These are phyloP conservation scores for Tachysurus vachellii DNA, from an alignment of 2,113 vertebrate species.

Conservation along the genomic window DNA sequence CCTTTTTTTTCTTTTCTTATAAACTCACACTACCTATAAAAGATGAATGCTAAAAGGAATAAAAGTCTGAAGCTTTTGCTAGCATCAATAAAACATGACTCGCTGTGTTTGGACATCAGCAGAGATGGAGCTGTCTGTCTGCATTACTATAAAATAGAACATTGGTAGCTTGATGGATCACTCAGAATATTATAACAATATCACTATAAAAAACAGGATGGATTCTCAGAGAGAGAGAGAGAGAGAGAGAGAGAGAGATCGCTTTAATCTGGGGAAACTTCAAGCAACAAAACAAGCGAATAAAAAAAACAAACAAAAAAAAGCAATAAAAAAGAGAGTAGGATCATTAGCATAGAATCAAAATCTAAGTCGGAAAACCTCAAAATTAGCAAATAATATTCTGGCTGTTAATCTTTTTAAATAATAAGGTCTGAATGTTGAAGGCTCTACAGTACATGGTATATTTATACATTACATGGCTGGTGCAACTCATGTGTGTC, in stretches of 20 bases:
- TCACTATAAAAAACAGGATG: neutral
- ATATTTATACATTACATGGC: neutral
- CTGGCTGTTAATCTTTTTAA: neutral
- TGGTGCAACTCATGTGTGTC: neutral
- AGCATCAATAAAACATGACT: slow-evolving; percentile 23
- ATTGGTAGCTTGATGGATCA: slow-evolving; percentile 1
- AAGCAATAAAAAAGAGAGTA: neutral
- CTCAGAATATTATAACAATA: neutral
- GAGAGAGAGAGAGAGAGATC: neutral
- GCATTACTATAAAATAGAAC: neutral
- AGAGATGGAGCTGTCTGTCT: neutral
- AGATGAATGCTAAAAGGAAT: slow-evolving; percentile 5
- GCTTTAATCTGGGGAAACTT: neutral
- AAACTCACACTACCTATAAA: slow-evolving; percentile 6
- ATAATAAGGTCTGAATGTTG: neutral
- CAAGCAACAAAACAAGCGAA: neutral
- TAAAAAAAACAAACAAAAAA: neutral
- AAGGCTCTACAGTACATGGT: neutral
- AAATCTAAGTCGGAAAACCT: neutral
- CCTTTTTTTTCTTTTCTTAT: neutral
- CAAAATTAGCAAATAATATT: neutral
- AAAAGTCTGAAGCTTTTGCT: slow-evolving; percentile 6
- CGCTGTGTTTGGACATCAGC: neutral
- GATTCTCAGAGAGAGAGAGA: neutral
- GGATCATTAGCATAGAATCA: neutral